Evolutionary conservation across 2,797 vertebrate genomes (phyloP), one percentile per base, ranked within the genome.

Genomic region (Petrocephalus sullivani): DNA sequence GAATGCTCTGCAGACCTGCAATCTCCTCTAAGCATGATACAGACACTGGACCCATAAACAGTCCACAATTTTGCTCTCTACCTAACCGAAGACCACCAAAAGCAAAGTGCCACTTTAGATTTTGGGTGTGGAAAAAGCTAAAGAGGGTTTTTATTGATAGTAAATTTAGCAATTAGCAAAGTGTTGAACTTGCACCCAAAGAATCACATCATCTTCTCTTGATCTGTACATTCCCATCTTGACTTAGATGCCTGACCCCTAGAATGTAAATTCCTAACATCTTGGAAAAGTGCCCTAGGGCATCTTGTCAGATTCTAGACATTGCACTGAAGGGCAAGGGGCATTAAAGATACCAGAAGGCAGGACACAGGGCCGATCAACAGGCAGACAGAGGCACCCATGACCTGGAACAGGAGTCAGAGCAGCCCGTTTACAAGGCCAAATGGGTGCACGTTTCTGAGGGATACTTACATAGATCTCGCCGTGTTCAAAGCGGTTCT

Each of bases 391-490:
- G 4, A 51, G 49, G 49, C 49, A 71, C 2, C 12, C 14, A 41
- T 71, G 28, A 14, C 1, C 10, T 67, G 14, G 28, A 67, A 33
- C 4, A 37, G 12, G 12, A 41, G 67, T 14, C 67, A 71, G 67
- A 71, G 67, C 33, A 71, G 12, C 64, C 10, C 14, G 16, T 37
- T 4, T 16, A 71, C 67, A 71, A 41, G 67, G 33, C 33, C 6
- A 37, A 33, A 19, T 2, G 37, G 33, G 12, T 0, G 33, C 28
- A 16, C 33, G 14, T 14, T 71, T 71, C 1, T 9, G 19, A 81
- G n/a, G 83, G 61, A 37, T 5, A 97, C 98, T 98, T 93, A 99
- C 98, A 60, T 99, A 99, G 89, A 99, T 97, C 94, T 99, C 98
- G 86, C 58, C 96, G 93, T 99, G 98, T 91, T 98, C 97, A 88